phyloP scores from a whole-genome alignment of 2,113 vertebrate species.

The Fulica atra region DNA sequence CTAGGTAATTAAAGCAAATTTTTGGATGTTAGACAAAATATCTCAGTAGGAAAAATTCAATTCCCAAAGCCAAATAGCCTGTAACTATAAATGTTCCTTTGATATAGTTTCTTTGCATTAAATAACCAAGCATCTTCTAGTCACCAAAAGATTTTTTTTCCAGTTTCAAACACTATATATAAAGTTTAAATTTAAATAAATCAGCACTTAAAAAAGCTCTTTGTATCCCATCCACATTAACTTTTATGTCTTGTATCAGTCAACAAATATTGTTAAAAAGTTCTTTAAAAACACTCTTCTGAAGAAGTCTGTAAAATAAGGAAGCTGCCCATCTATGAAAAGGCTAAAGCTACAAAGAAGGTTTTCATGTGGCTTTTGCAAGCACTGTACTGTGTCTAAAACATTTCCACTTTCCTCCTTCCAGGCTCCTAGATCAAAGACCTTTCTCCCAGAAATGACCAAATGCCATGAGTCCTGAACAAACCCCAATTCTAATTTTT shows the following conservation, averaged over 20 bases:
- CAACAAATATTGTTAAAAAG: slow-evolving; percentile 58
- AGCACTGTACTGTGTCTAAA: slow-evolving; percentile 73
- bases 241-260: slow-evolving; percentile 44
- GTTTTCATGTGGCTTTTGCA: slow-evolving; percentile 85
- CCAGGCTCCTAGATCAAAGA: slow-evolving; percentile 81
- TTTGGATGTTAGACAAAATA: slow-evolving; percentile 71
- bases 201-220: slow-evolving; percentile 30
- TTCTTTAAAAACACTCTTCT: slow-evolving; percentile 12
- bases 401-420: slow-evolving; percentile 77
- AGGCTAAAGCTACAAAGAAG: slow-evolving; percentile 78
- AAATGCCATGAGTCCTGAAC: slow-evolving; percentile 77
- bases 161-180: slow-evolving; percentile 20
- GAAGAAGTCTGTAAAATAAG: slow-evolving; percentile 70
- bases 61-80: slow-evolving; percentile 67
- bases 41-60: slow-evolving; percentile 64
- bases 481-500: slow-evolving; percentile 66
- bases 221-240: slow-evolving; percentile 40
- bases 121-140: slow-evolving; percentile 49
- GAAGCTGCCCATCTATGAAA: slow-evolving; percentile 76
- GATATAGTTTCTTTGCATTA: slow-evolving; percentile 65
- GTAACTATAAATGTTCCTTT: slow-evolving; percentile 65
- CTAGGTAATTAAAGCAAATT: slow-evolving; percentile 71
- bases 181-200: slow-evolving; percentile 61
- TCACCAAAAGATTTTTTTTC: slow-evolving; percentile 5
- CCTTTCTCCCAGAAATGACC: slow-evolving; percentile 78